Conservation (phyloP, 2,888 invertebrate genomes). For the Cyclophora albipunctata region DNA sequence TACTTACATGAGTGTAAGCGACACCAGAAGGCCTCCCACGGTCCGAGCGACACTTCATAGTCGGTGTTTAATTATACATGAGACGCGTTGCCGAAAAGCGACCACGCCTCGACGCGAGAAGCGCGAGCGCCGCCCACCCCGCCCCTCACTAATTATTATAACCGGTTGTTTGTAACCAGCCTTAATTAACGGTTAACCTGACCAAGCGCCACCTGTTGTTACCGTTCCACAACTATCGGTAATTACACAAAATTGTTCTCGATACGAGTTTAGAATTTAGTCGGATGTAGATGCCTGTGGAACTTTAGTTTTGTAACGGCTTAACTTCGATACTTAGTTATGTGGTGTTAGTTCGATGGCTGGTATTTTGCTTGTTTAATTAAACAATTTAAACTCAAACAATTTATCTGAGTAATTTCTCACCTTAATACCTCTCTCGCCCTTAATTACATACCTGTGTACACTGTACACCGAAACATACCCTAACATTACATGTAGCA, state of each 20-base stretch:
- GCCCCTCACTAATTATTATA: constrained; percentile 71
- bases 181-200: constrained; percentile 54
- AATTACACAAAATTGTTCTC: constrained; percentile 27
- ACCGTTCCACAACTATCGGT: constrained; percentile 33
- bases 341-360: neutral
- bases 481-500: too few relatives aligned
- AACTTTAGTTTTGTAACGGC: too few relatives aligned
- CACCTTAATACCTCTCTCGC: too few relatives aligned
- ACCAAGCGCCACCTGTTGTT: constrained; percentile 61
- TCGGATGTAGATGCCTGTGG: neutral
- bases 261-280: constrained; percentile 22
- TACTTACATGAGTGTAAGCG: constrained; percentile 18
- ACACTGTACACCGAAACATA: too few relatives aligned
- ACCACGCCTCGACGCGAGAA: constrained; percentile 37
- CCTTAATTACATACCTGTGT: too few relatives aligned
- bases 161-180: constrained; percentile 63
- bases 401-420: too few relatives aligned
- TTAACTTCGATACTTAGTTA: too few relatives aligned
- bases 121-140: constrained; percentile 54
- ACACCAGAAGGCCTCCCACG: constrained; percentile 30
- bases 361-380: neutral
- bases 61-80: constrained; percentile 45
- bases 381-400: too few relatives aligned
- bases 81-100: constrained; percentile 44
- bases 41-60: constrained; percentile 27